A percentile compares a stretch with the other conserved stretches of the same genome.
phyloP scores from a whole-genome alignment of 2,797 vertebrate genomes.

The Phalloptychus januarius region DNA sequence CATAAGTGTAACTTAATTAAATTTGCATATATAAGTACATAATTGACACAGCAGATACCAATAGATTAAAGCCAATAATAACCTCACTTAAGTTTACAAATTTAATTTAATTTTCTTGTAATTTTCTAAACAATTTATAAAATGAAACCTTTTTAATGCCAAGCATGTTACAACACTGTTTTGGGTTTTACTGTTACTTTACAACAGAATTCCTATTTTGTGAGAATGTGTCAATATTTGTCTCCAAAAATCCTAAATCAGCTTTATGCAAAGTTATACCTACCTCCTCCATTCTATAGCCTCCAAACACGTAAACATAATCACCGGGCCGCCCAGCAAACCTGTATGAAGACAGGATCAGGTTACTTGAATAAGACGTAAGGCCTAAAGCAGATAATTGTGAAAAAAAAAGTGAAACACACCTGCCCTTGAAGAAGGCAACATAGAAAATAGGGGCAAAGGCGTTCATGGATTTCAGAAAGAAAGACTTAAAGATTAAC shows the following conservation, averaged over 20 bases:
- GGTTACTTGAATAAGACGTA: not conserved
- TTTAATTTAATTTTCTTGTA: too few species aligned
- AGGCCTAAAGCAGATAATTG: not conserved
- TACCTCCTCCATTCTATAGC: conserved; percentile 97
- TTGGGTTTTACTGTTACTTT: not conserved
- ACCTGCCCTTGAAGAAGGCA: conserved; percentile 99
- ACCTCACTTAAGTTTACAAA: too few species aligned
- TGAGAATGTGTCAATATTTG: not conserved
- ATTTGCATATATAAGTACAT: not conserved
- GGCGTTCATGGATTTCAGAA: conserved; percentile 97
- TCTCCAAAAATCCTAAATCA: conserved; percentile 3
- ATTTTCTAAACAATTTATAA: too few species aligned
- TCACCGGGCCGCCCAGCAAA: conserved; percentile 93
- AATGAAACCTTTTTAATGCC: too few species aligned
- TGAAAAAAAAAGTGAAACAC: not conserved
- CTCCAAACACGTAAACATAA: conserved; percentile 93
- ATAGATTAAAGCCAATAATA: not conserved
- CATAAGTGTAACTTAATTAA: not conserved
- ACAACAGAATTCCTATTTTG: not conserved
- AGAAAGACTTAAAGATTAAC: conserved; percentile 94
- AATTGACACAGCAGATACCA: not conserved
- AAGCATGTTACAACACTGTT: not conserved
- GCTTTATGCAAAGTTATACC: not conserved
- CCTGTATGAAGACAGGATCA: conserved; percentile 70
- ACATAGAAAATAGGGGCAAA: conserved; percentile 99